Base-by-base conservation (phyloP, 1,140 invertebrate genomes). In the Euura lappo region DNA sequence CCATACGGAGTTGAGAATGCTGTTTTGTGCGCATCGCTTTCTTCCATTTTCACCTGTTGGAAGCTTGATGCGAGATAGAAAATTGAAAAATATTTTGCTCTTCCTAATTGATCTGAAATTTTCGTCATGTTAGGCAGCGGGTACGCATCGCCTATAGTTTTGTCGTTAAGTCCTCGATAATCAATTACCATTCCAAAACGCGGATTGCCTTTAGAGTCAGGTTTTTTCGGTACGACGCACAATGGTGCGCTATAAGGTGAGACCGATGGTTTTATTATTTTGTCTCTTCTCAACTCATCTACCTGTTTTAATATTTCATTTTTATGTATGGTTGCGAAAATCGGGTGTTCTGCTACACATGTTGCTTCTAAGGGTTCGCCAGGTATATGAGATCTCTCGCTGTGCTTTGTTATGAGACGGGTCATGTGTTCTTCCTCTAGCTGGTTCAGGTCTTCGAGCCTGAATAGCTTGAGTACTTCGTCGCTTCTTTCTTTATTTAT, bases 71-170 rank as follows among this genome's bases (percentile, higher is more conserved):
- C 76, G 11, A 88, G 60, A 78, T 90, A 87, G 2, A 89, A 71
- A 1, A 78, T 76, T 13, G 80, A 76, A 73, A 89, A 88, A 68
- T 77, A 84, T 51, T 75, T 77, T 7, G 78, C 71, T 3, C 78
- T 79, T 3, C 75, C 76, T 46, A 90, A 69, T 7, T 76, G 72
- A 72, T 87, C 78, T 51, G 78, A 11, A 42, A 79, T 80, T 8
- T 87, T 83, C 7, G 84, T 80, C 7, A 90, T 88, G 10, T 83
- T 73, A 6, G 89, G 88, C 4, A 90, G 70, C 4, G 88, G 89
- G 76, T n/a, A n/a, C n/a, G n/a, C n/a, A n/a, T n/a, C n/a, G n/a
- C n/a, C n/a, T n/a, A n/a, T n/a, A n/a, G n/a, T n/a, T n/a, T n/a
- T n/a, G n/a, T n/a, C n/a, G n/a, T n/a, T n/a, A n/a, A n/a, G n/a